Base-by-base conservation (phyloP, 2,888 invertebrate genomes). In the Heliconius ethilla region DNA sequence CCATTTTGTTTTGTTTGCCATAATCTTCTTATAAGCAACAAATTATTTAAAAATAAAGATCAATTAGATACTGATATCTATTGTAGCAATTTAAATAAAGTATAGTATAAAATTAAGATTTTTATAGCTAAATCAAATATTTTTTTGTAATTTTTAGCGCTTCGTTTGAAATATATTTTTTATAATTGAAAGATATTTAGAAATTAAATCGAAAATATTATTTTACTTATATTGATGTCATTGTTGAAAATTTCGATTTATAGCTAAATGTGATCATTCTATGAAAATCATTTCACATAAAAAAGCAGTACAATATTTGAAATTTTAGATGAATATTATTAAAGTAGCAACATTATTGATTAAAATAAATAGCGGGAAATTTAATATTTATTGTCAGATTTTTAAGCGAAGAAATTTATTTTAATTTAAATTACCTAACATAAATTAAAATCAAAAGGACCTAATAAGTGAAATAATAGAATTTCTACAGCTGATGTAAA, bases 341-440 rank as follows among this genome's bases (percentile, higher is more conserved):
- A 51, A 51, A 51, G n/a, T 59, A 10, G 59, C 59, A 59, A 59
- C 59, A 59, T 59, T 59, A 22, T n/a, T 10, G 1, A n/a, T 59
- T 59, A n/a, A 59, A 59, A 59, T 10, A n/a, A 59, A 59, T 59
- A n/a, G 59, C 59, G 59, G n/a, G 59, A 59, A 59, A 59, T n/a
- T 55, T n/a, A 22, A 3, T 55, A 55, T n/a, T n/a, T 9, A n/a
- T 1, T n/a, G 22, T 22, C n/a, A 55, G 18, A 10, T 22, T 22
- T 9, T 55, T 55, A 9, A 0, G 22, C 55, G 22, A 55, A 22
- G 9, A 22, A 55, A 0, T 51, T 51, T 51, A 51, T 51, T 18
- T 15, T 51, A 51, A 18, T 51, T 51, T 51, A 51, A 51, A 51
- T 51, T 18, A 51, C 15, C 51, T 51, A 51, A 22, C 51, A 2